Conservation (phyloP, 2,797 vertebrate genomes). For the Liasis olivaceus region DNA sequence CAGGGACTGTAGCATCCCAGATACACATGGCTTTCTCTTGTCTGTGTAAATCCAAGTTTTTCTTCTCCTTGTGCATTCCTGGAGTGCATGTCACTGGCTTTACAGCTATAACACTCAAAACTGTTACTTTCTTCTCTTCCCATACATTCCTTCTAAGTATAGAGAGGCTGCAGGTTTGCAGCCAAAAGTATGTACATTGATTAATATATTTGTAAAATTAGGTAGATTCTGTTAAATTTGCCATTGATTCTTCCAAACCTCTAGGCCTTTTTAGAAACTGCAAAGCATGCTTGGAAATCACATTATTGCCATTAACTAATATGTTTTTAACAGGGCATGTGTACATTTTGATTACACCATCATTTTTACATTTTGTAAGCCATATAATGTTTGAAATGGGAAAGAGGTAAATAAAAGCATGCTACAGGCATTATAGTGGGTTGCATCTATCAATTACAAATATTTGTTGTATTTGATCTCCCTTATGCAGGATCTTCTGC, state of each 20-base stretch:
- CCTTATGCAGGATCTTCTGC: conserved; percentile 22
- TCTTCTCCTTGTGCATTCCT: neutral
- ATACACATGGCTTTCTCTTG: neutral
- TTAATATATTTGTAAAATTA: neutral
- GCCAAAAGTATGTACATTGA: neutral
- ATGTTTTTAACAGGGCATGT: neutral
- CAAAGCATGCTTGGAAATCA: neutral
- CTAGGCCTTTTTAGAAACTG: neutral
- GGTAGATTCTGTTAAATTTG: neutral
- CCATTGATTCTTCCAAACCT: neutral
- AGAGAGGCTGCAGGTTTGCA: neutral
- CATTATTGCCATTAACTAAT: neutral
- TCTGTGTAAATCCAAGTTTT: neutral
- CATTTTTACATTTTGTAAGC: neutral
- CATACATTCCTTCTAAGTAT: neutral
- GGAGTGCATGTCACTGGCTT: neutral
- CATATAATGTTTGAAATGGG: neutral
- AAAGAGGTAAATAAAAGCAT: neutral
- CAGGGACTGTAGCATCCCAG: neutral
- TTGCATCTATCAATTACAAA: neutral
- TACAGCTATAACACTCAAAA: neutral
- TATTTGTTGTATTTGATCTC: conserved; percentile 19
- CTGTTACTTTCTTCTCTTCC: neutral
- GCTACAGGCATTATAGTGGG: neutral
- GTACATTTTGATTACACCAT: neutral